These are phyloP conservation scores for Didymodactylos carnosus DNA, from an alignment of 2,888 invertebrate species.

Conservation along the genomic window DNA sequence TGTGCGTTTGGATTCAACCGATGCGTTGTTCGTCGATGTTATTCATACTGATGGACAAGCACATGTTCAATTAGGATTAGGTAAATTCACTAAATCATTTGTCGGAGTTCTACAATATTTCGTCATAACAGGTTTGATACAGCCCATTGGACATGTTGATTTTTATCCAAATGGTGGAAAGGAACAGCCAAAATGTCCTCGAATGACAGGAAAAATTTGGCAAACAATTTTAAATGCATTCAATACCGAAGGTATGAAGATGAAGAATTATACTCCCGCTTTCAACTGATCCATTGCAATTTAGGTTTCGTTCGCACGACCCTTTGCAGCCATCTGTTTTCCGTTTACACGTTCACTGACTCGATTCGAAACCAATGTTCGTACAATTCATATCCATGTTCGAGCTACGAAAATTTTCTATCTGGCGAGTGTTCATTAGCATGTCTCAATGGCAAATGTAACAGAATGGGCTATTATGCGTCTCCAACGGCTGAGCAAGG, in stretches of 20 bases:
- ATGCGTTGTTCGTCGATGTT: slow-evolving; percentile 67
- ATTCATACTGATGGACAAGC: slow-evolving; percentile 60
- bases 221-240: background rate
- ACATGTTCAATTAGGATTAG: slow-evolving; percentile 13
- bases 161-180: slow-evolving; percentile 35
- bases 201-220: slow-evolving; percentile 1
- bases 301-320: background rate
- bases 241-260: background rate
- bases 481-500: background rate
- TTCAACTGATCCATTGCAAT: no score
- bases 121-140: no score
- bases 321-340: slow-evolving; percentile 5
- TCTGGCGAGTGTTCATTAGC: slow-evolving; percentile 1
- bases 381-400: background rate
- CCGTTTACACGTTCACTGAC: slow-evolving; percentile 6
- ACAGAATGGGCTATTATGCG: slow-evolving; percentile 12
- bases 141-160: slow-evolving; percentile 29
- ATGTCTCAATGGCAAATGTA: background rate
- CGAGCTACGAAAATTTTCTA: background rate
- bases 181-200: slow-evolving; percentile 32
- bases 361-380: background rate
- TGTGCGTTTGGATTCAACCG: slow-evolving; percentile 57
- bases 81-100: no score
- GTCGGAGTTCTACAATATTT: no score
- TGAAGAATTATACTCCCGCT: no score